A percentile compares a stretch with the other conserved stretches of the same genome.
These are phyloP conservation scores for Acleris emargana DNA, from an alignment of 2,888 invertebrate genomes.

Conservation along the genomic window DNA sequence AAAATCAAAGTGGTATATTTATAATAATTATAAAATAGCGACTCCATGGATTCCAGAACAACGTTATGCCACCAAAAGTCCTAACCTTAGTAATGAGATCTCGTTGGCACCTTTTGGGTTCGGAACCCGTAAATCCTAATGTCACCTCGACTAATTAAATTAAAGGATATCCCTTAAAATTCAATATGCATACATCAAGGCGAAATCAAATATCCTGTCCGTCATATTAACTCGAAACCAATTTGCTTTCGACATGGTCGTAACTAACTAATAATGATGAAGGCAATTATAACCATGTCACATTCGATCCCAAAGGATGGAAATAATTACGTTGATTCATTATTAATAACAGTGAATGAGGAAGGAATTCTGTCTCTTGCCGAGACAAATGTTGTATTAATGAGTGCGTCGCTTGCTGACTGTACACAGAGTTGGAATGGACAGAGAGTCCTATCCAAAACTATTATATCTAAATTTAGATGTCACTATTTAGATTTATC, in stretches of 20 bases:
- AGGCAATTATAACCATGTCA: constrained; percentile 63
- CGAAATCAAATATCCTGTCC: not conserved
- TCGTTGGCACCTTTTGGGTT: too few species aligned
- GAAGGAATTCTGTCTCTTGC: constrained; percentile 72
- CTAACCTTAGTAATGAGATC: too few species aligned
- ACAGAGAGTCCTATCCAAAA: constrained; percentile 39
- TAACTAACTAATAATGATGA: constrained; percentile 39
- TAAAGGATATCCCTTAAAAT: too few species aligned
- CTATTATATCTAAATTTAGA: not conserved
- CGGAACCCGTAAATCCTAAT: too few species aligned
- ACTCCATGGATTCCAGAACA: too few species aligned
- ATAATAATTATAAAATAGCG: too few species aligned
- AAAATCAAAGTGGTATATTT: too few species aligned
- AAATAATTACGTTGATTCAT: constrained; percentile 68
- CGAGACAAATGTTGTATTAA: constrained; percentile 79
- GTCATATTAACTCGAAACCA: constrained; percentile 23
- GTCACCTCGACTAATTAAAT: too few species aligned
- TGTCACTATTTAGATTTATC: too few species aligned
- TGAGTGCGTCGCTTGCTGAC: constrained; percentile 63
- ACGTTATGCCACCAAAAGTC: too few species aligned
- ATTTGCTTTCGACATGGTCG: constrained; percentile 30
- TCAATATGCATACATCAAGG: not conserved
- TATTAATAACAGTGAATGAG: constrained; percentile 73
- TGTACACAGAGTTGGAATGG: constrained; percentile 43
- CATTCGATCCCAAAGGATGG: constrained; percentile 61